phyloP scores from a whole-genome alignment of 2,888 invertebrate genomes.

The Brachyopa scutellaris region DNA sequence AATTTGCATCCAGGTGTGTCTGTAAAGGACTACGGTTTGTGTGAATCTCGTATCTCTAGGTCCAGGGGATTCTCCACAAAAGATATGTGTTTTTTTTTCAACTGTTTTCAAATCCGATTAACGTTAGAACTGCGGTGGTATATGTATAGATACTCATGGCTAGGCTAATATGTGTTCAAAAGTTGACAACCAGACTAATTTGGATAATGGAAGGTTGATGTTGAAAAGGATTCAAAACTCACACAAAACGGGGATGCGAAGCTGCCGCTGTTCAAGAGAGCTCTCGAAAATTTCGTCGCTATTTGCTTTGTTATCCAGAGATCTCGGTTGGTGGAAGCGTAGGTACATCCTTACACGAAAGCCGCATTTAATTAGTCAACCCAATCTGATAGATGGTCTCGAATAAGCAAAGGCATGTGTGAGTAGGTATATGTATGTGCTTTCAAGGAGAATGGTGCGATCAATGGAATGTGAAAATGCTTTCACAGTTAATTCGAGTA shows the following conservation, averaged over 20 bases:
- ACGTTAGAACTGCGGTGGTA: neutral
- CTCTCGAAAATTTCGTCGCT: constrained; percentile 53
- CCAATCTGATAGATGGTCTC: neutral
- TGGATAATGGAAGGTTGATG: constrained; percentile 64
- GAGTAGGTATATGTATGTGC: neutral
- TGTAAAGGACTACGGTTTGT: neutral
- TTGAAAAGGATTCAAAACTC: constrained; percentile 34
- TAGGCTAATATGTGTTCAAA: constrained; percentile 33
- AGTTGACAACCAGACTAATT: constrained; percentile 66
- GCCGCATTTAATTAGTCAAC: constrained; percentile 65
- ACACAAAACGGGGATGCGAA: neutral
- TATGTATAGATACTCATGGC: too few species aligned
- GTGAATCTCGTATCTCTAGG: neutral
- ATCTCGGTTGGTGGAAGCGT: constrained; percentile 43
- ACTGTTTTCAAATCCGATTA: constrained; percentile 46
- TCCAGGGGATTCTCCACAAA: neutral
- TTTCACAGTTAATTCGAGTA: constrained; percentile 26
- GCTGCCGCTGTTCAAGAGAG: constrained; percentile 22
- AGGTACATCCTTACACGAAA: constrained; percentile 43
- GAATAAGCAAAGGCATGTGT: constrained; percentile 2
- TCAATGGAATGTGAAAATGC: constrained; percentile 24
- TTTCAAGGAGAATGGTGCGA: constrained; percentile 9
- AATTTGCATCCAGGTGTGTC: neutral
- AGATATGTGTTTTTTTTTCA: neutral
- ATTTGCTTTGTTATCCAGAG: constrained; percentile 66